Evolutionary conservation across 2,888 invertebrate genomes (phyloP).

Genomic region (Lomographa bimaculata): DNA sequence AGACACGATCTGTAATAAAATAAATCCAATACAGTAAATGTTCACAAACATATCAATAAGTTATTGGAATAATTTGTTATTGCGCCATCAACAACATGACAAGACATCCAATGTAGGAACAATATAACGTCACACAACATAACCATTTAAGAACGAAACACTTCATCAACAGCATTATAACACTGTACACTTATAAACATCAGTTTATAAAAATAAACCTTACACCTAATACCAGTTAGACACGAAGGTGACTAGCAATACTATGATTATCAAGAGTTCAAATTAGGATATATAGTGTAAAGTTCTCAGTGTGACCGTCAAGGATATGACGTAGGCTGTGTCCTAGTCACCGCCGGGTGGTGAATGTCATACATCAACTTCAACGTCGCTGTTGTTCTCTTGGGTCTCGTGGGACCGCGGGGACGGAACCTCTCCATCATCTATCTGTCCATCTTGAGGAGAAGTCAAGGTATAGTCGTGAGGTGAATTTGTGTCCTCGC

Average conservation of each 20-base stretch:
- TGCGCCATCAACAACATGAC: conserved; percentile 1
- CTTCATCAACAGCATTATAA: conserved; percentile 4
- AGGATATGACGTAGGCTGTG: conserved; percentile 25
- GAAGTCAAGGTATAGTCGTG: conserved; percentile 46
- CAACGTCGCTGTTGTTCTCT: conserved; percentile 67
- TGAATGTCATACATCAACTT: conserved; percentile 76
- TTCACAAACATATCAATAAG: conserved; percentile 14
- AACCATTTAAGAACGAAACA: conserved; percentile 1
- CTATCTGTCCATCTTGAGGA: conserved; percentile 24
- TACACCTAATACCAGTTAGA: conserved; percentile 51
- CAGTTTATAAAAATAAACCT: conserved; percentile 29
- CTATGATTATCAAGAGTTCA: conserved; percentile 34
- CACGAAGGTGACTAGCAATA: conserved; percentile 55
- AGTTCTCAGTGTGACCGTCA: conserved; percentile 30
- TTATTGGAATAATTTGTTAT: conserved; percentile 9
- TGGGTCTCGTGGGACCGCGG: conserved; percentile 56
- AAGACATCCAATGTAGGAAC: conserved; percentile 14
- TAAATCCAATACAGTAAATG: no score
- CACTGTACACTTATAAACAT: conserved; percentile 28
- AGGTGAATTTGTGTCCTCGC: conserved; percentile 65
- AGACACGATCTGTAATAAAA: no score
- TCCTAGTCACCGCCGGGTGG: conserved; percentile 58
- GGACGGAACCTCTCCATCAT: conserved; percentile 42
- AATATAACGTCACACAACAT: conserved; percentile 3
- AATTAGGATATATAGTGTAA: conserved; percentile 27